These are phyloP conservation scores for Tyria jacobaeae DNA, from an alignment of 2,888 invertebrate genomes.

Conservation along the genomic window DNA sequence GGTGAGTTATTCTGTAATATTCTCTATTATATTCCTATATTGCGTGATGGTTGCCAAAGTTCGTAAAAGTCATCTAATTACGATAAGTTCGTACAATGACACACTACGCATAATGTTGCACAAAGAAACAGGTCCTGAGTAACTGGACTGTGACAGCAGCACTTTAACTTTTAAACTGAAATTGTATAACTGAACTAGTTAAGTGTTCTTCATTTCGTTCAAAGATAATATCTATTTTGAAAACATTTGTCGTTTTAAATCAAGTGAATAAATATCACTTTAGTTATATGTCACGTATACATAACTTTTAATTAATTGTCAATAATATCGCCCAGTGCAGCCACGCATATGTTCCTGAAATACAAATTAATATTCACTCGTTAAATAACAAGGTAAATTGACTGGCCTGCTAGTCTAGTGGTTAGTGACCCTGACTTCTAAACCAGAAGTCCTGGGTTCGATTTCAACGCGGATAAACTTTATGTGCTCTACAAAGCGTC, in stretches of 20 bases:
- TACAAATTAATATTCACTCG: too few relatives aligned
- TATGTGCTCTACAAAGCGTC: too few relatives aligned
- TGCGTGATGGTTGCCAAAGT: constrained; percentile 6
- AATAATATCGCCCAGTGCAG: too few relatives aligned
- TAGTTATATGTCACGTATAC: too few relatives aligned
- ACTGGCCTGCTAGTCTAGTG: too few relatives aligned
- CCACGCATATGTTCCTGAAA: too few relatives aligned
- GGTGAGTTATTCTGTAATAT: neutral
- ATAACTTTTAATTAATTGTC: too few relatives aligned
- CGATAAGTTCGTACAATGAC: constrained; percentile 1
- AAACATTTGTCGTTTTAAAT: neutral
- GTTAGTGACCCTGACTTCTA: too few relatives aligned
- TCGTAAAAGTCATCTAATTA: constrained; percentile 6
- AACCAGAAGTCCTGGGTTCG: too few relatives aligned
- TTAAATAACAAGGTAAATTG: too few relatives aligned
- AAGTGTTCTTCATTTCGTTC: neutral
- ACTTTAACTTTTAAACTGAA: neutral
- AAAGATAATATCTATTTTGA: neutral
- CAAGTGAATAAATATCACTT: neutral
- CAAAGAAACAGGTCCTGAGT: constrained; percentile 6
- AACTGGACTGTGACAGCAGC: constrained; percentile 12
- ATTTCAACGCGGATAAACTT: too few relatives aligned
- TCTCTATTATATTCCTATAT: constrained; percentile 1
- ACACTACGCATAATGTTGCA: constrained; percentile 1
- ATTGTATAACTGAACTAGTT: neutral